Percentiles rank a stretch among this genome's conserved stretches.
Conservation (phyloP, 2,113 vertebrate species). For the Laticauda colubrina region DNA sequence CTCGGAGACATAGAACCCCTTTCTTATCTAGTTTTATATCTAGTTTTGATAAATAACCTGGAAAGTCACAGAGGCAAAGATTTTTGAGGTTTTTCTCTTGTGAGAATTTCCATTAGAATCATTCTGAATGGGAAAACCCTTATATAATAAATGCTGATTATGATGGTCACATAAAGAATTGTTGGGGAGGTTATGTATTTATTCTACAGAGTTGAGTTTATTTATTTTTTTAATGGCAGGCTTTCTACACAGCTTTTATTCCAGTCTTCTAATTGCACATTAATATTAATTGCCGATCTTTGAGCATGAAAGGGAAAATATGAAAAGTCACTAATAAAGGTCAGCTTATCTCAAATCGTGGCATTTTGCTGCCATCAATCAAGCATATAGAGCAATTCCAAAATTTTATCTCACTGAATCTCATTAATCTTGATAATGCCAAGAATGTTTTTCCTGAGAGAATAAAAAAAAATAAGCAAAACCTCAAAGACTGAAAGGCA, state of each 20-base stretch:
- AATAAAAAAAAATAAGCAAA: neutral
- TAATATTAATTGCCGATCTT: conserved; percentile 18
- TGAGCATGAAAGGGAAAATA: neutral
- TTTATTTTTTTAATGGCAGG: neutral
- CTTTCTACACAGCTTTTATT: neutral
- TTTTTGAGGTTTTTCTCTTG: conserved; percentile 3
- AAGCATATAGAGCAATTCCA: neutral
- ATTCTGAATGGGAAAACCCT: conserved; percentile 18
- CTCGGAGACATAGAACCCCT: neutral
- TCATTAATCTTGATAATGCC: neutral
- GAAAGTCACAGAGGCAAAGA: neutral
- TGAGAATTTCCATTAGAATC: conserved; percentile 14
- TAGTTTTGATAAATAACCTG: conserved; percentile 1
- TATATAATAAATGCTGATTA: conserved; percentile 20
- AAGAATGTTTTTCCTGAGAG: neutral
- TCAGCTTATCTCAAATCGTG: conserved; percentile 8
- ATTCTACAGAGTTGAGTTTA: neutral
- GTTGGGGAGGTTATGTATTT: conserved; percentile 12
- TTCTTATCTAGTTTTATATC: neutral
- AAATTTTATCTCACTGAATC: neutral
- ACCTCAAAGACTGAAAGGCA: neutral
- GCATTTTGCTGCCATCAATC: neutral
- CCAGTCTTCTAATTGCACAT: conserved; percentile 1
- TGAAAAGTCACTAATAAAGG: conserved; percentile 16
- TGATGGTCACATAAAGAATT: neutral